These are phyloP conservation scores for Cossypha dichroa DNA, from an alignment of 2,797 vertebrate genomes.

Conservation along the genomic window DNA sequence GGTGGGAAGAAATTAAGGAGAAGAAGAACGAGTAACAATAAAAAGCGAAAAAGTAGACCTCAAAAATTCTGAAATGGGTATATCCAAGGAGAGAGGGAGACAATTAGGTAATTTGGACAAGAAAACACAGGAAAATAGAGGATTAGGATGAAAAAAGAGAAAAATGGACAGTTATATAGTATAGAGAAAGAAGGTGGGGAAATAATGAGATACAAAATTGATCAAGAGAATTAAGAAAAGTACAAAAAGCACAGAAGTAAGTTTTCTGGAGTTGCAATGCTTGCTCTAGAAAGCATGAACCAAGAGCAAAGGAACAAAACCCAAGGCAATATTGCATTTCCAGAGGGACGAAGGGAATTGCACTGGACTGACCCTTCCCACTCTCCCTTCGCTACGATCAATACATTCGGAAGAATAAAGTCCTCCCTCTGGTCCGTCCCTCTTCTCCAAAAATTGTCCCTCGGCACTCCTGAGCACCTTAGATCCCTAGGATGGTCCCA, in stretches of 20 bases:
- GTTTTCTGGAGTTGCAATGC: not conserved
- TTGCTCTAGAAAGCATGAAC: not conserved
- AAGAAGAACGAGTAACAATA: not conserved
- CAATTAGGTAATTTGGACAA: not conserved
- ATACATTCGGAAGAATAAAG: not conserved
- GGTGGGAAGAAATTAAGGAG: not conserved
- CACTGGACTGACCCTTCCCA: not conserved
- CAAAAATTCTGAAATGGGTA: not conserved
- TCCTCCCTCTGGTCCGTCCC: not conserved
- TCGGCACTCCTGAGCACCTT: not conserved
- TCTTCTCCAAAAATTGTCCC: not conserved
- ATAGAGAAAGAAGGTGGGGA: not conserved
- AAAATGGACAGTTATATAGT: not conserved
- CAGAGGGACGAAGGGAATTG: not conserved
- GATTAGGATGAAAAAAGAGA: not conserved
- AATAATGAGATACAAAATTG: not conserved
- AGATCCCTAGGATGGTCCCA: not conserved
- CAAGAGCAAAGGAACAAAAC: not conserved
- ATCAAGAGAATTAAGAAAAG: not conserved
- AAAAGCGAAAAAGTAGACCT: not conserved
- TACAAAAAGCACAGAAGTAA: not conserved
- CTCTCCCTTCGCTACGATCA: fast-evolving
- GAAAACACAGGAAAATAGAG: not conserved
- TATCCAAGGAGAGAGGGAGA: not conserved
- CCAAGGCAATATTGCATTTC: not conserved